Evolutionary conservation across 1,140 invertebrate species (phyloP), one percentile per base, ranked within the genome.

Genomic region (Phenacoccus solenopsis): DNA sequence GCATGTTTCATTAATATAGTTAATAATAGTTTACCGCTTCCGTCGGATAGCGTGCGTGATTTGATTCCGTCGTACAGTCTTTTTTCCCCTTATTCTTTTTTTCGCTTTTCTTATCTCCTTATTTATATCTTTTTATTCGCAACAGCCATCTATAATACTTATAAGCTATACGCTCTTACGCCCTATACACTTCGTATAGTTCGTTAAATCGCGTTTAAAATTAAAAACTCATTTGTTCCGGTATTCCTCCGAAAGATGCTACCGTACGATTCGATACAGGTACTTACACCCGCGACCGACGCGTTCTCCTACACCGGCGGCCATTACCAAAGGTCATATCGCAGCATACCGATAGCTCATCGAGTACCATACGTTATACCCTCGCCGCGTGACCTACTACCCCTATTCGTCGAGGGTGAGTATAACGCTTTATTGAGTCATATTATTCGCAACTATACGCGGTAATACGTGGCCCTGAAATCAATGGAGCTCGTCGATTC

Each of bases 1-100:
- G 59, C 59, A 64, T 64, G 59, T 64, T 64, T 64, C 59, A 64
- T 64, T 64, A 64, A 64, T 64, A 64, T 64, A 64, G 59, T 64
- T 64, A 64, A 64, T 64, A 64, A 64, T 64, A 64, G 59, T 64
- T 64, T 64, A 64, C 59, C 59, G 59, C 59, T 64, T 64, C 59
- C 59, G 59, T 64, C 25, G 59, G 59, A 64, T 64, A 64, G 59
- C 59, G 59, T 64, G 59, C 59, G 59, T 64, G 59, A 64, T 64
- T 64, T 64, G 59, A 64, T 64, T 64, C 59, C 59, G 10, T 64
- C 59, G 25, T 64, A 25, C 22, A 24, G 59, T 64, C 25, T 64
- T 64, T 38, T n/a, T 38, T 38, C n/a, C n/a, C n/a, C n/a, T 38
- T n/a, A 38, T 38, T 38, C n/a, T 38, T 38, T 64, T 64, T 22